Evolutionary conservation across 1,140 invertebrate genomes (phyloP), one percentile per base, ranked within the genome.

Genomic region (Atta colombica): DNA sequence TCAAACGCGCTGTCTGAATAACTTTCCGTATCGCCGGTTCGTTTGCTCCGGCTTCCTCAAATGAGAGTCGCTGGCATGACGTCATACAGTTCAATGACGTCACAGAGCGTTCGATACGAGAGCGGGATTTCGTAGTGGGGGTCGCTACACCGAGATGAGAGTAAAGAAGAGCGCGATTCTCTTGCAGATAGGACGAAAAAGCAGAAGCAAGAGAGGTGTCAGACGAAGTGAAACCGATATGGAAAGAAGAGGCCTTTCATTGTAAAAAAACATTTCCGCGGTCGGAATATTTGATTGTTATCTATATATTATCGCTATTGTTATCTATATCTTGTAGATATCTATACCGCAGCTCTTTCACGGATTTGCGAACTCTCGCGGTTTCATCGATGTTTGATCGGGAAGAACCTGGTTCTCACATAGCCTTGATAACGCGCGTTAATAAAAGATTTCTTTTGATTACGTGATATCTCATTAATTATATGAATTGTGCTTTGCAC

Each of bases 31-130:
- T 49, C 25, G 25, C 7, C 18, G 49, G n/a, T 49, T 49, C 4
- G 21, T n/a, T 0, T 10, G 14, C 16, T 16, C 10, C 84, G 75
- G 45, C 31, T 28, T 10, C 49, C 35, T 21, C 6, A 77, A 68
- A 77, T 92, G 93, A 92, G 92, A 77, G 80, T 85, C 91, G 10
- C 92, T 92, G 90, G 39, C 61, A 81, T 92, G 93, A 94, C 94
- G 94, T 94, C 94, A 94, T 89, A 75, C 88, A 90, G 87, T 92
- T 93, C 90, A 92, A 89, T 94, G 94, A 94, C 94, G 94, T 94
- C 94, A 94, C 91, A 53, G 80, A 60, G 84, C 94, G 94, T 92
- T 94, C 94, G 93, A 94, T 94, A 94, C 92, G 58, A 74, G 69
- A 92, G 88, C 81, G 82, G 69, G 89, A 88, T 89, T 86, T 84